Evolutionary conservation across 2,888 invertebrate species (phyloP).

Genomic region (Cantharis lateralis): DNA sequence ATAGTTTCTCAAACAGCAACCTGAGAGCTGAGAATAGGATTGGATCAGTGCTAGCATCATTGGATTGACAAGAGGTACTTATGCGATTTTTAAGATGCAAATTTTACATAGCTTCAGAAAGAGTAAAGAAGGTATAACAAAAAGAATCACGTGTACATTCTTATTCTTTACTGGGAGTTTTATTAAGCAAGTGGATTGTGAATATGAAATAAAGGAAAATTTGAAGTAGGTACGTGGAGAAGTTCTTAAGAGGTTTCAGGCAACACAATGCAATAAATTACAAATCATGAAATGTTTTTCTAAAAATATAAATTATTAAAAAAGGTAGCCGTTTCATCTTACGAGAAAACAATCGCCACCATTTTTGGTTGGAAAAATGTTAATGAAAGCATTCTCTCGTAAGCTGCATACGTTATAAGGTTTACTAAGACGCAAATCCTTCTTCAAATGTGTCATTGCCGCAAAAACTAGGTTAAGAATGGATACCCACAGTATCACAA

Average conservation of each 20-base stretch:
- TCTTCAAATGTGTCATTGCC: conserved; percentile 25
- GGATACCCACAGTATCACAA: background rate
- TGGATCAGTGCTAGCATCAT: background rate
- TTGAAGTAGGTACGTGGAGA: conserved; percentile 17
- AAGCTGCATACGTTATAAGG: conserved; percentile 29
- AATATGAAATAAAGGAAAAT: conserved; percentile 33
- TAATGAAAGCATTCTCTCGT: conserved; percentile 31
- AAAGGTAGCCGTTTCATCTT: conserved; percentile 8
- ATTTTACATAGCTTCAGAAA: background rate
- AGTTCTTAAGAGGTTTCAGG: background rate
- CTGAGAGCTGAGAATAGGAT: background rate
- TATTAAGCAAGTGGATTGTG: conserved; percentile 32
- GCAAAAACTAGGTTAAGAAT: conserved; percentile 27
- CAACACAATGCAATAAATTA: background rate
- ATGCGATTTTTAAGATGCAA: background rate
- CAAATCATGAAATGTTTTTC: background rate
- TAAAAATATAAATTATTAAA: background rate
- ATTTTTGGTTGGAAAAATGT: conserved; percentile 7
- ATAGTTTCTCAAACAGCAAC: background rate
- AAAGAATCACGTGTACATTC: conserved; percentile 13
- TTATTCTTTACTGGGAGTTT: conserved; percentile 26
- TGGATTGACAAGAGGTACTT: background rate
- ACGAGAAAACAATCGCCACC: background rate
- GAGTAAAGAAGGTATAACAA: conserved; percentile 9
- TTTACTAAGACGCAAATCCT: conserved; percentile 27